Base-by-base conservation (phyloP, 2,113 vertebrate genomes). In the Upupa epops region DNA sequence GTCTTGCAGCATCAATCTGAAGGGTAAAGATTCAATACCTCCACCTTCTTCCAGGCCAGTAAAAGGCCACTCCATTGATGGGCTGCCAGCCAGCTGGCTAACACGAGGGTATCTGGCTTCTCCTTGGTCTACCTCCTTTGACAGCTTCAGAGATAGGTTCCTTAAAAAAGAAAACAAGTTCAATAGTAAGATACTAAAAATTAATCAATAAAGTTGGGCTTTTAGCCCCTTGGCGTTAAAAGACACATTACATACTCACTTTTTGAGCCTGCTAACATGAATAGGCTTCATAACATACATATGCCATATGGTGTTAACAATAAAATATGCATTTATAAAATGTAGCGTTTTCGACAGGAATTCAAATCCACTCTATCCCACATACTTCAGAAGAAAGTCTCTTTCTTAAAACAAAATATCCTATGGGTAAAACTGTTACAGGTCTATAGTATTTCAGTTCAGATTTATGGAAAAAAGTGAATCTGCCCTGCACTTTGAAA, bases 1-100 rank as follows among this genome's bases (percentile, higher is more conserved):
- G 94, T 99, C 99, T 86, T 99, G 99, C 86, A 99, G 97, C 99
- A 99, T 99, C 96, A 99, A 22, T 92, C 99, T 97, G 88, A 99
- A 98, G 5, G 99, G 98, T 90, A 99, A 95, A 32, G 98, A 97
- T 91, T 99, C 99, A 45, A 99, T 91, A 48, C 98, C 98, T 26
- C 96, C 97, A 1, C 97, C 97, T 66, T 99, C 99, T 45, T 99
- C 99, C 74, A 97, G 96, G 42, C 97, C 96, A 64, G 95, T 79
- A 40, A 97, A 95, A 72, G 97, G 97, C 97, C 98, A 98, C 55
- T 99, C 99, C 45, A 98, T 58, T 1, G 97, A 97, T 0, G 98
- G 97, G 60, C 97, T 98, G 92, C 93, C 94, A 88, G 97, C 96
- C 90, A 97, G 80, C n/a, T 95, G 95, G 87, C 79, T 95, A 26